Evolutionary conservation across 2,113 vertebrate species (phyloP), one percentile per base, ranked within the genome.

Genomic region (Cygnus atratus): DNA sequence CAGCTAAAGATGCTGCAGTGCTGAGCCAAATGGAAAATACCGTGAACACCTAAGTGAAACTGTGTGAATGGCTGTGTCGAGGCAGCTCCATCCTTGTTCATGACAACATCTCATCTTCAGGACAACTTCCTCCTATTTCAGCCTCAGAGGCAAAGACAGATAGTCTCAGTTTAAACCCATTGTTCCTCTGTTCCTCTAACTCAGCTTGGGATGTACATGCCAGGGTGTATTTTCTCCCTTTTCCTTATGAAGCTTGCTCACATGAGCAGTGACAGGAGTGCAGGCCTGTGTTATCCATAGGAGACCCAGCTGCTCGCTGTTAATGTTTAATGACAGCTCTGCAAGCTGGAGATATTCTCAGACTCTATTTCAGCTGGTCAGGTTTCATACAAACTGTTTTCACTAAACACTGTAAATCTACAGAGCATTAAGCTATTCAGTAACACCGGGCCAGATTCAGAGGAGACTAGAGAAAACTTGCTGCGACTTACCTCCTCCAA

Each of bases 291-390:
- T 55, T 50, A 79, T 16, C 81, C 78, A 44, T 2, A 0, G 88
- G 44, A 84, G 71, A 86, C n/a, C 71, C 72, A 66, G 77, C 77
- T 81, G 73, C 80, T 94, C 2, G 8, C 41, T 66, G 80, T 96
- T 96, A 91, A 90, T 96, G 74, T 95, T 96, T 96, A 92, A 92
- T 93, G 85, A 93, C 88, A 94, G 87, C 71, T 72, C 74, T 93
- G 76, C 52, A 88, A 87, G 65, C 86, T 89, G 84, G 76, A 67
- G 80, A 44, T 85, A 81, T 94, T 90, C 77, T 90, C 80, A 86
- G 90, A 71, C 68, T 89, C 74, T 48, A 6, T 86, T 94, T 93
- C 78, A 88, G 46, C 48, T 58, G 67, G n/a, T 90, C 77, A 76
- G 61, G 41, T 87, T 93, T 90, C 86, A 79, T 66, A 52, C 58